These are phyloP conservation scores for Amitus sp. DNA, from an alignment of 2,888 invertebrate species.

Conservation along the genomic window DNA sequence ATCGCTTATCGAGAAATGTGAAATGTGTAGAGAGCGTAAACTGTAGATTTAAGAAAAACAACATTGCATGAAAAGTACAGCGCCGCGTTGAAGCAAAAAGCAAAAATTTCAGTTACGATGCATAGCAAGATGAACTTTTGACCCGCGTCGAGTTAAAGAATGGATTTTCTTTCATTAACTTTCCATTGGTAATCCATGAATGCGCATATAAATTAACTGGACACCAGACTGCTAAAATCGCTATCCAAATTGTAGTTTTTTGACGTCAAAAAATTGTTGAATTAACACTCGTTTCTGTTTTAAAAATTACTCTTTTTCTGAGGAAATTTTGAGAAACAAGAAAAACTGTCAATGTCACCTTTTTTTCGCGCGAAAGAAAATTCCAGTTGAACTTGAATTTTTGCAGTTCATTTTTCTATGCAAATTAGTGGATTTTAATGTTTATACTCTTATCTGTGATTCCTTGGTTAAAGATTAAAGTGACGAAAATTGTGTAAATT, in stretches of 20 bases:
- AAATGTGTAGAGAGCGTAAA: neutral
- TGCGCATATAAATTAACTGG: conserved; percentile 27
- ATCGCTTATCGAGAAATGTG: neutral
- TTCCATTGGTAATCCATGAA: conserved; percentile 11
- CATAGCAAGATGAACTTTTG: neutral
- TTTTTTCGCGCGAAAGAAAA: no score
- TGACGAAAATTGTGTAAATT: conserved; percentile 15
- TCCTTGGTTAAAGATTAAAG: conserved; percentile 36
- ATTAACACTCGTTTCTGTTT: no score
- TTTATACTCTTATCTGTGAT: conserved; percentile 40
- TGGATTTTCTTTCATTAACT: conserved; percentile 19
- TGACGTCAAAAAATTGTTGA: no score
- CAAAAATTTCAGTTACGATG: neutral
- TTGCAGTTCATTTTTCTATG: no score
- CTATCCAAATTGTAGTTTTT: no score
- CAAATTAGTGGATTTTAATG: conserved; percentile 34
- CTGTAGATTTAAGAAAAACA: conserved; percentile 10
- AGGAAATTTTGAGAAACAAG: no score
- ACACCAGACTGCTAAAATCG: no score
- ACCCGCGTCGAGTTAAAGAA: neutral
- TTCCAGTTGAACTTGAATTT: no score
- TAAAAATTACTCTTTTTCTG: no score
- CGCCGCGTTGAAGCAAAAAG: conserved; percentile 5
- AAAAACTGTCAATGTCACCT: no score
- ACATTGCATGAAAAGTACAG: conserved; percentile 23